Evolutionary conservation across 2,888 invertebrate genomes (phyloP).

Genomic region (Nineta flava): DNA sequence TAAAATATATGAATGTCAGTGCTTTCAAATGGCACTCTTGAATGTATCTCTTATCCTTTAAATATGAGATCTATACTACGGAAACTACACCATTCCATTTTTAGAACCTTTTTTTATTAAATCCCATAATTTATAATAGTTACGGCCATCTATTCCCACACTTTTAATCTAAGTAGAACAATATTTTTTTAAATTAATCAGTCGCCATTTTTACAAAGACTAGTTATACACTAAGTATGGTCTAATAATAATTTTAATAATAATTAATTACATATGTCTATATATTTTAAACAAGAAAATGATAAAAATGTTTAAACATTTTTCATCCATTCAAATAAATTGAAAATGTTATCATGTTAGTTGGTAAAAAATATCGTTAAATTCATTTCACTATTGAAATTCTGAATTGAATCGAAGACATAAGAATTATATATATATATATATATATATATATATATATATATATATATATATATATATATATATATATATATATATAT

Average conservation of each 20-base stretch:
- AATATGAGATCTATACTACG: background rate
- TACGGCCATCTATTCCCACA: no score
- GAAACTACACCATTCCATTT: background rate
- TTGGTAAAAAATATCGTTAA: no score
- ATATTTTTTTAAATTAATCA: background rate
- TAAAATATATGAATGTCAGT: background rate
- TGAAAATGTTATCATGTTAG: no score
- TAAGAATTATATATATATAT: no score
- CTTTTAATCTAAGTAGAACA: background rate
- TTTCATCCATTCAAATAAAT: no score
- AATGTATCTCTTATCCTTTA: background rate
- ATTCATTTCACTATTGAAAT: no score
- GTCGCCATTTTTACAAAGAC: constrained; percentile 3
- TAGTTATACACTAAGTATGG: background rate
- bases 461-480: no score
- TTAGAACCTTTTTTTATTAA: background rate
- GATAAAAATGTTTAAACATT: no score
- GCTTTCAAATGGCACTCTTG: background rate
- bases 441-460: no score
- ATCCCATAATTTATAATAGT: background rate
- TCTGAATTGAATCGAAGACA: no score
- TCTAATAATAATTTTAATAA: background rate
- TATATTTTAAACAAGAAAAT: no score
- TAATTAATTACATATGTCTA: background rate
- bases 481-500: no score